Evolutionary conservation across 2,888 invertebrate species (phyloP).

Genomic region (Anagyrus pseudococci): DNA sequence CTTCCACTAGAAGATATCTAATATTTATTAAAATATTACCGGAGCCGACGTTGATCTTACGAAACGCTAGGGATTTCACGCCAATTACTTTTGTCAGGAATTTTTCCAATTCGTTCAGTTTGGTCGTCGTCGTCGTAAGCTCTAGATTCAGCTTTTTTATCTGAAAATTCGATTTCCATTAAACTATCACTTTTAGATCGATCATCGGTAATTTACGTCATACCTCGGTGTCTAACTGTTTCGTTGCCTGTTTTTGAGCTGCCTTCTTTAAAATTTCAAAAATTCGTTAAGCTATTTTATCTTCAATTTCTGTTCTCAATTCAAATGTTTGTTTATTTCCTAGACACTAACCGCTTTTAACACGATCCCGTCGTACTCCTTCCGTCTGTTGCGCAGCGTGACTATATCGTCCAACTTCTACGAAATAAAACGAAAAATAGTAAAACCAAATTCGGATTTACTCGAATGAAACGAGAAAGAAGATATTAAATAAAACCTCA

Average conservation of each 20-base stretch:
- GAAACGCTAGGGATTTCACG: not conserved
- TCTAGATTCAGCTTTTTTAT: conserved; percentile 49
- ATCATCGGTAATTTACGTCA: conserved; percentile 10
- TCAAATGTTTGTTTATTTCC: not conserved
- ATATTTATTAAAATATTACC: conserved; percentile 47
- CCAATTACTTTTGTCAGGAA: conserved; percentile 51
- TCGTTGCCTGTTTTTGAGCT: conserved; percentile 47
- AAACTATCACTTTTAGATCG: conserved; percentile 10
- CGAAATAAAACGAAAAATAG: conserved; percentile 18
- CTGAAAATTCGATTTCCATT: conserved; percentile 40
- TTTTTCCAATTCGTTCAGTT: conserved; percentile 51
- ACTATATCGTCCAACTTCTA: conserved; percentile 52
- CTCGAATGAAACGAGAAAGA: no score
- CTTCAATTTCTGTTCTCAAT: no score
- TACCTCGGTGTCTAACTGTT: conserved; percentile 52
- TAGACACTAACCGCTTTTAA: conserved; percentile 51
- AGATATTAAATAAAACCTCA: not conserved
- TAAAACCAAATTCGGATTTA: no score
- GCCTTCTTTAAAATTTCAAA: conserved; percentile 47
- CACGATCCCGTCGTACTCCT: conserved; percentile 53
- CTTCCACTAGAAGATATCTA: conserved; percentile 53
- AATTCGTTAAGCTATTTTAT: no score
- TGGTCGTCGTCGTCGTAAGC: conserved; percentile 44
- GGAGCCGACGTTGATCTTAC: not conserved
- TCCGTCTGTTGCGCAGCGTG: conserved; percentile 50